phyloP scores from a whole-genome alignment of 2,888 invertebrate species.

The Mellilla xanthometata region DNA sequence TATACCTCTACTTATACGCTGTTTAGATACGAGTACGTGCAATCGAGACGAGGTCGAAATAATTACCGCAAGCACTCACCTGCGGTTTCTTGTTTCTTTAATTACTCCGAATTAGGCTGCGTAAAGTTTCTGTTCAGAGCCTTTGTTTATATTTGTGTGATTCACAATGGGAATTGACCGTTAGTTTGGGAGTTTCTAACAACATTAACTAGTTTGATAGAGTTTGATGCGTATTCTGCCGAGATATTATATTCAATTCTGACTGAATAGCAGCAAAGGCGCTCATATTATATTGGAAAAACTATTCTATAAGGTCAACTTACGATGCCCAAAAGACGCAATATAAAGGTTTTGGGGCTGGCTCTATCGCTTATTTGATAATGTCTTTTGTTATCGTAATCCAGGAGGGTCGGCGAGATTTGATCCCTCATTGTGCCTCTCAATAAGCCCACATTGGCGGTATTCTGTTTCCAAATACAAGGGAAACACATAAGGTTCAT shows the following conservation, averaged over 20 bases:
- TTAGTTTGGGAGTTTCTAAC: conserved; percentile 2
- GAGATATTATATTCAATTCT: conserved; percentile 3
- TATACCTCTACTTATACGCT: conserved; percentile 25
- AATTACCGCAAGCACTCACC: conserved; percentile 27
- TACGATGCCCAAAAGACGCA: conserved; percentile 27
- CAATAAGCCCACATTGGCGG: conserved; percentile 38
- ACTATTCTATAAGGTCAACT: conserved; percentile 23
- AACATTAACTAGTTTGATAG: conserved; percentile 8
- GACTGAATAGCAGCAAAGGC: conserved; percentile 2
- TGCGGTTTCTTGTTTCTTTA: conserved; percentile 37
- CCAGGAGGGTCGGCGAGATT: conserved; percentile 44
- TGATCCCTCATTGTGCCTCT: conserved; percentile 49
- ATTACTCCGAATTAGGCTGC: conserved; percentile 21
- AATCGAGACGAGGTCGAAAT: no score
- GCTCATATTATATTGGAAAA: conserved; percentile 7
- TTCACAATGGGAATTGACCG: conserved; percentile 2
- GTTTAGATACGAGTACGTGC: conserved; percentile 25
- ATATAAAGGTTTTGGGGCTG: conserved; percentile 29
- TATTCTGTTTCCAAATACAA: conserved; percentile 25
- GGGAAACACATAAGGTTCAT: conserved; percentile 18
- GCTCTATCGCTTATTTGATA: conserved; percentile 48
- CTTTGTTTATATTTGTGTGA: conserved; percentile 13
- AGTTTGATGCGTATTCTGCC: conserved; percentile 10
- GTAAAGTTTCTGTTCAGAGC: not conserved
- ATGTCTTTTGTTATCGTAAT: conserved; percentile 53